Base-by-base conservation (phyloP, 30 jellyfish, hydroid and myxozoan species). In the Thelohanellus kitauei region DNA sequence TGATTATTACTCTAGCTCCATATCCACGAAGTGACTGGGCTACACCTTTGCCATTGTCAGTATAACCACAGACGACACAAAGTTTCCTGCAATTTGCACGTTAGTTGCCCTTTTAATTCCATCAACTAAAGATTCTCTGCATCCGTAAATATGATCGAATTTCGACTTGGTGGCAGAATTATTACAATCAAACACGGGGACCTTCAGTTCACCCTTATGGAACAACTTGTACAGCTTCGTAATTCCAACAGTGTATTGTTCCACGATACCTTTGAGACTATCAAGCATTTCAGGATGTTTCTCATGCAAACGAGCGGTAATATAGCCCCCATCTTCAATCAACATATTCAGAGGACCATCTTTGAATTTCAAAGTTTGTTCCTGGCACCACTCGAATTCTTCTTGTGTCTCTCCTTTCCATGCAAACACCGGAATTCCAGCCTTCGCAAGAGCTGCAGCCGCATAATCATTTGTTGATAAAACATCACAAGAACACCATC, bases 351-450 rank as follows among this genome's bases (percentile, higher is more conserved):
- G 12, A 27, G 35, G 35, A 5, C 12, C 35, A 27, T 12, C 12
- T 27, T 27, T 27, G 9, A 13, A 35, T 4, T 4, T 4, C 15
- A 35, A 13, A 4, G 45, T 35, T 35, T 35, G 11, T 35, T 35
- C 45, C 9, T 5, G 6, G 15, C 45, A 35, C 45, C 14, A 35
- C 5, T 17, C 11, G 45, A 8, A 35, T 35, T 35, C 45, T 4
- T 35, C 25, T 35, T 35, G 24, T 6, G 45, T 35, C 15, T 35
- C 45, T 13, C 45, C 45, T 35, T 35, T 35, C 45, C 45, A 35
- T 8, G 45, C 45, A 35, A 35, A 35, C 6, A 35, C 45, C 11
- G 45, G 45, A 4, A 35, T 35, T 12, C 25, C 25, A 4, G 25
- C 27, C 11, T 6, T 13, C 8, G 14, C 45, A 8, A 35, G 15